Base-by-base conservation (phyloP, 2,888 invertebrate species). In the Amphipoea lucens region DNA sequence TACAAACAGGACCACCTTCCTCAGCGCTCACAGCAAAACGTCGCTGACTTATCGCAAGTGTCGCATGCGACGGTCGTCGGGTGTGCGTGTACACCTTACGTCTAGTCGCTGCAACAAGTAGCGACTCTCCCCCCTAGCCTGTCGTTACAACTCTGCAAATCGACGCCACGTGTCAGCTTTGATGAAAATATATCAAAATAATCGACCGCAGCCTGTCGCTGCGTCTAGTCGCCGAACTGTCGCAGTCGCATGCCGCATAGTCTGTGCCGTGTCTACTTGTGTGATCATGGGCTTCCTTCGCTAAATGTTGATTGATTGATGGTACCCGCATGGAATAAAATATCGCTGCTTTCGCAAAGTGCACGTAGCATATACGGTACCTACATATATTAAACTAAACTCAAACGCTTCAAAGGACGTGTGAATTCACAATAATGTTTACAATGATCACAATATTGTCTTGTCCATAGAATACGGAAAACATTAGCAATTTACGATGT, bases 401-500 rank as follows among this genome's bases (percentile, higher is more conserved):
- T 73, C 29, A 45, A 7, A 74, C 76, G 6, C 14, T 23, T 63
- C 67, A 65, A 57, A 42, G 29, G 3, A 77, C 67, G 60, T 72
- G 74, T 42, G 42, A 65, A 69, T 51, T 36, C 71, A 69, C 69
- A 74, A 60, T 54, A 57, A 29, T 75, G 17, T 72, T 68, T 48
- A 71, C 4, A 65, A 68, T 60, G 51, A 70, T 85, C 42, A 23
- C 36, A 73, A 57, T 79, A 77, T 74, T 74, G 66, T 73, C n/a
- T 36, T 45, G 29, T 29, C n/a, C 5, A 9, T 42, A 70, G 29
- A 78, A 73, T 67, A 69, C 23, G 20, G 12, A 84, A 74, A 75
- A 73, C 69, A 74, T 70, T 45, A 71, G 42, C 11, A 75, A 70
- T 82, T 86, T 83, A 86, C 87, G 84, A 83, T 48, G 6, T 67